Base-by-base conservation (phyloP, 2,797 vertebrate species). In the Geotrypetes seraphini region DNA sequence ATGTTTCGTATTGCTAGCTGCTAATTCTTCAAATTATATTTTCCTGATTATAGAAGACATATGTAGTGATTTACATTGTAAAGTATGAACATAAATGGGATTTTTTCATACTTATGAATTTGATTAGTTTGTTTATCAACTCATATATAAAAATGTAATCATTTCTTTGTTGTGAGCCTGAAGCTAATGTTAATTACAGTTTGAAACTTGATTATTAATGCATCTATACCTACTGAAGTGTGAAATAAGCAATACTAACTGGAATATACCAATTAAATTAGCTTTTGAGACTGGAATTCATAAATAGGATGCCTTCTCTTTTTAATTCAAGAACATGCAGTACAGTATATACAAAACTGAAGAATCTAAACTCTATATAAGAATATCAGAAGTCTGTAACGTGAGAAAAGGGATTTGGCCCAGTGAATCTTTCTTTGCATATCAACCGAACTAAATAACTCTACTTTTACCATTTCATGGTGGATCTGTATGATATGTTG, bases 181-280 rank as follows among this genome's bases (percentile, higher is more conserved):
- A 78, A 78, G 63, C 74, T 63, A 72, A 57, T 23, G 33, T 69
- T 85, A 79, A 84, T 84, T 79, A 80, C 65, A 69, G 63, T 63
- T 73, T 63, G 60, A 70, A 78, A 71, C 50, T 74, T 73, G 55
- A 78, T 78, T 82, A 82, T 81, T 77, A 75, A 79, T 84, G 72
- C 55, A 78, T 75, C 75, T 77, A 75, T 76, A 79, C 67, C 65
- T 71, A 72, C 39, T 51, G 72, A 75, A 63, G 69, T 70, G 69
- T 74, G 78, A 84, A 86, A 86, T 85, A 84, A 86, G 74, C 65
- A 72, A 64, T 63, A 74, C 79, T 83, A 76, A 66, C 69, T 82
- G 56, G 48, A 66, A 73, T 71, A 60, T 50, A 76, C 75, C 71
- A 77, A 78, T 78, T 75, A 78, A 78, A 78, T 79, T 78, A 76